phyloP scores from a whole-genome alignment of 2,888 invertebrate genomes.

The Ceriagrion tenellum region DNA sequence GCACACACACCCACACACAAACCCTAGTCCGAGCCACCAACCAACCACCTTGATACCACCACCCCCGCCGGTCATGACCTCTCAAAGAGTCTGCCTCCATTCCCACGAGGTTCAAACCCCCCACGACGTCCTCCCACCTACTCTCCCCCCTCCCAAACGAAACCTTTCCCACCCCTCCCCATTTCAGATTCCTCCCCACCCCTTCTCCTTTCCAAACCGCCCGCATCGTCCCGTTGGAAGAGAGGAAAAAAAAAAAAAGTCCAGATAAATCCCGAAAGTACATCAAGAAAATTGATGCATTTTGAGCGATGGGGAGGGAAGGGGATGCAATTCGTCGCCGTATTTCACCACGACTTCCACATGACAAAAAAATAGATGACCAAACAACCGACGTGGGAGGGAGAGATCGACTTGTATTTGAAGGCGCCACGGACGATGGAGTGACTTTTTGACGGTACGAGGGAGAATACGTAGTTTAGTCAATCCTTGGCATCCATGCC shows the following conservation, averaged over 20 bases:
- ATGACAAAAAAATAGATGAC: constrained; percentile 1
- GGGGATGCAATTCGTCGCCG: not conserved
- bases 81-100: constrained; percentile 59
- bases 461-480: not conserved
- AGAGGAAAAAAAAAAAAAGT: not conserved
- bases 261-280: not conserved
- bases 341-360: constrained; percentile 16
- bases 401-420: not conserved
- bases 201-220: not conserved
- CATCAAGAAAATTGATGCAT: constrained; percentile 39
- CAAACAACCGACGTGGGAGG: not conserved
- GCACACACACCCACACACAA: not conserved
- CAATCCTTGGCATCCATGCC: not conserved
- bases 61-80: constrained; percentile 58
- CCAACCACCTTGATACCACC: constrained; percentile 55
- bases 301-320: not conserved
- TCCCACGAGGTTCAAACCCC: constrained; percentile 41
- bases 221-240: constrained; percentile 6
- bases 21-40: not conserved
- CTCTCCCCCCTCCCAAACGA: not conserved
- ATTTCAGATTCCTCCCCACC: not conserved
- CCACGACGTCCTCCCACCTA: not conserved
- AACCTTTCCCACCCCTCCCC: not conserved
- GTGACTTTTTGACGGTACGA: constrained; percentile 15
- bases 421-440: not conserved